phyloP scores from a whole-genome alignment of 2,113 vertebrate species.

The Rhabdornis inornatus region DNA sequence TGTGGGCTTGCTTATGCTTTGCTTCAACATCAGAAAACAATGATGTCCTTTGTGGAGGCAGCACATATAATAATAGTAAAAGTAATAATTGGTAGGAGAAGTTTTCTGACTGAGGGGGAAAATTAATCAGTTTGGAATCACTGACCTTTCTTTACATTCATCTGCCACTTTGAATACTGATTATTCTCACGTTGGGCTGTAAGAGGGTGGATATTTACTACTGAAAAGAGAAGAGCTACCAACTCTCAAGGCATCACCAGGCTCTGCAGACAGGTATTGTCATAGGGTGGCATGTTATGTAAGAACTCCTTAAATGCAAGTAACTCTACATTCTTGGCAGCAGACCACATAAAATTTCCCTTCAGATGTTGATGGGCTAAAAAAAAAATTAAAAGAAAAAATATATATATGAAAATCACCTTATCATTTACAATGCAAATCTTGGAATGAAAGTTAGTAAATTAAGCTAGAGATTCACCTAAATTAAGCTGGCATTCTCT shows the following conservation, averaged over 20 bases:
- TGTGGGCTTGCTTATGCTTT: neutral
- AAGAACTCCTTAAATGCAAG: constrained; percentile 2
- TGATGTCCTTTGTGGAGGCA: neutral
- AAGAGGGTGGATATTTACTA: neutral
- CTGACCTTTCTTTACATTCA: neutral
- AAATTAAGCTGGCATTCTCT: constrained; percentile 62
- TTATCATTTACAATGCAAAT: constrained; percentile 68
- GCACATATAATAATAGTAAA: neutral
- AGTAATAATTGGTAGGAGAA: neutral
- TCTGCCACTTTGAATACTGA: neutral
- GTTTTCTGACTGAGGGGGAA: neutral
- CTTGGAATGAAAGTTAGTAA: constrained; percentile 44
- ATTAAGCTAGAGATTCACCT: constrained; percentile 55
- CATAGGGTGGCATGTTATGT: constrained; percentile 23
- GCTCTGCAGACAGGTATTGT: constrained; percentile 13
- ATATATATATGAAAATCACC: constrained; percentile 17
- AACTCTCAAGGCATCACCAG: neutral
- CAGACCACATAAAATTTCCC: constrained; percentile 48
- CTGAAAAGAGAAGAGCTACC: neutral
- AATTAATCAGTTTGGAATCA: neutral
- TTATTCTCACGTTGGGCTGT: neutral
- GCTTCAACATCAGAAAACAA: neutral
- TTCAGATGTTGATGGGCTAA: constrained; percentile 47
- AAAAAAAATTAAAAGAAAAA: neutral
- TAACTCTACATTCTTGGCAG: constrained; percentile 52